phyloP scores from a whole-genome alignment of 2,113 vertebrate species.

The Pangasianodon gigas region DNA sequence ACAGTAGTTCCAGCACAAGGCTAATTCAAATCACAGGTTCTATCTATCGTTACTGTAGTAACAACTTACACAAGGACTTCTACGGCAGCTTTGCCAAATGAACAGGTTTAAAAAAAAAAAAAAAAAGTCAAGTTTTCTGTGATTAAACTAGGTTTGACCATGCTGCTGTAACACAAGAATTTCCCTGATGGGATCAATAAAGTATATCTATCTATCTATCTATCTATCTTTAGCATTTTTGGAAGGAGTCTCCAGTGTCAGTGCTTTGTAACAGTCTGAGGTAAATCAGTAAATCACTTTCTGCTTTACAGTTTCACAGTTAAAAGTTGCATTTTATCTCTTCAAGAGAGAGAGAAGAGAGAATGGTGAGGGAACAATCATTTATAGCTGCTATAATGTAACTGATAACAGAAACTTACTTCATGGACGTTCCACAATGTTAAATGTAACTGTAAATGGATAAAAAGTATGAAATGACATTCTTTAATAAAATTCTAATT shows the following conservation, averaged over 20 bases:
- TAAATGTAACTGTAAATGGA: not conserved
- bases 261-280: not conserved
- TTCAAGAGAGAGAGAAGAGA: not conserved
- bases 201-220: no score
- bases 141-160: not conserved
- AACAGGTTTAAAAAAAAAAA: not conserved
- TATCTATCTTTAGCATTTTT: not conserved
- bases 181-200: no score
- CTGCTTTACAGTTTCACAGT: not conserved
- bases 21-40: not conserved
- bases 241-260: not conserved
- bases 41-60: not conserved
- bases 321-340: not conserved
- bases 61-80: not conserved
- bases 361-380: not conserved
- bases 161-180: no score
- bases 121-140: no score
- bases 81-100: not conserved
- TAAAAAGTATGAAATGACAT: not conserved
- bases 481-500: no score
- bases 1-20: not conserved
- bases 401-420: not conserved
- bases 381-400: no score
- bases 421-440: not conserved
- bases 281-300: not conserved